phyloP scores from a whole-genome alignment of 2,113 vertebrate genomes.

The Pavo muticus region DNA sequence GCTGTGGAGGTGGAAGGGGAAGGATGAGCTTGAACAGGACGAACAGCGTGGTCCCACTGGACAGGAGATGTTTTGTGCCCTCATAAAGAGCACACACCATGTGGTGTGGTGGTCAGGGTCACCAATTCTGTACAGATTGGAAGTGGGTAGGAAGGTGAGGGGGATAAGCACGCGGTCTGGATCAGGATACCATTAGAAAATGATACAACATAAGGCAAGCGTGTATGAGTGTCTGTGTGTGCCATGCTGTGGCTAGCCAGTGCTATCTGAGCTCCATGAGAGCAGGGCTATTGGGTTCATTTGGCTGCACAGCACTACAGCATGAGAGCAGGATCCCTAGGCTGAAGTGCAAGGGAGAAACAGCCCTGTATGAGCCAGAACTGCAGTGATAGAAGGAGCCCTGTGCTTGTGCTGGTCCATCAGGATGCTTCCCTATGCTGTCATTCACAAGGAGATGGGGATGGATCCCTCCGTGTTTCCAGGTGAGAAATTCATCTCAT shows the following conservation, averaged over 20 bases:
- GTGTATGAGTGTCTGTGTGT: background rate
- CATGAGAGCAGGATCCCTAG: background rate
- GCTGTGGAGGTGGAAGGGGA: background rate
- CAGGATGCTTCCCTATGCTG: background rate
- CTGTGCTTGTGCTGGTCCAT: background rate
- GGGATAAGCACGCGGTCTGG: background rate
- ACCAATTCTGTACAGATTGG: background rate
- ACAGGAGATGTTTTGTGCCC: background rate
- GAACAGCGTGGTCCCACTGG: background rate
- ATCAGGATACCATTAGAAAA: background rate
- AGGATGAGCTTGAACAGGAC: background rate
- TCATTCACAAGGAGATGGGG: background rate
- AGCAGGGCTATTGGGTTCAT: background rate
- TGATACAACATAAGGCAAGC: background rate
- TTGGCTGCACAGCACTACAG: background rate
- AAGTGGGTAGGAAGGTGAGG: background rate
- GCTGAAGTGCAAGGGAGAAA: background rate
- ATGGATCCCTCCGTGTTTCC: fast-evolving
- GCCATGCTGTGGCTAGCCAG: background rate
- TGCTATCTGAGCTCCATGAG: background rate
- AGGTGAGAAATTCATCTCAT: background rate
- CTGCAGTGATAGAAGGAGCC: background rate
- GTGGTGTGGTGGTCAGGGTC: background rate
- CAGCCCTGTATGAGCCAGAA: background rate
- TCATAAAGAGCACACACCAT: background rate